Evolutionary conservation across 2,113 vertebrate genomes (phyloP).

Genomic region (Tetrao urogallus): DNA sequence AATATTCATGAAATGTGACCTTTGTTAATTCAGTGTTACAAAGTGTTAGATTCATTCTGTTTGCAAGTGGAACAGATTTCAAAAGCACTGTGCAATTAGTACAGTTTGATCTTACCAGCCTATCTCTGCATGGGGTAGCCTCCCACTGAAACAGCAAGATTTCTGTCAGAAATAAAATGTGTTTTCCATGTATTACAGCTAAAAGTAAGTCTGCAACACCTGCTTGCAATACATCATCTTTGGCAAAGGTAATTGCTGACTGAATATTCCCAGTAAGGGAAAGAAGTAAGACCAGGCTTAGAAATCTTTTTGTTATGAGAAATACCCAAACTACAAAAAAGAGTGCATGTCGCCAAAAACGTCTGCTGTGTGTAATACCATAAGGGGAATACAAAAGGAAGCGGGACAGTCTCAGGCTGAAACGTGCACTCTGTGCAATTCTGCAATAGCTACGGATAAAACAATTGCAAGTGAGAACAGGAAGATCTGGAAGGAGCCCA

Average conservation of each 20-base stretch:
- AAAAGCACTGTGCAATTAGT: slow-evolving; percentile 67
- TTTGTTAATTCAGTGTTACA: slow-evolving; percentile 64
- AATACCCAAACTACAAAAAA: not conserved
- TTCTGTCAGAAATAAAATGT: slow-evolving; percentile 48
- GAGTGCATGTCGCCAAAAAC: fast-evolving
- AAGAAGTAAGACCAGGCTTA: not conserved
- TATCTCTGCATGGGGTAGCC: slow-evolving; percentile 64
- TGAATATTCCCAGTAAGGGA: slow-evolving; percentile 22
- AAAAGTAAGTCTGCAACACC: slow-evolving; percentile 48
- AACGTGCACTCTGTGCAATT: not conserved
- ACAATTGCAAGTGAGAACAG: not conserved
- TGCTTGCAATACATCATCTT: slow-evolving; percentile 62
- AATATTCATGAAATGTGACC: slow-evolving; percentile 73
- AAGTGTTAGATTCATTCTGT: slow-evolving; percentile 54
- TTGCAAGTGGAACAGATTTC: slow-evolving; percentile 70
- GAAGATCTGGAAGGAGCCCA: not conserved
- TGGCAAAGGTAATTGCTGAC: slow-evolving; percentile 56
- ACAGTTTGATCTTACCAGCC: slow-evolving; percentile 69
- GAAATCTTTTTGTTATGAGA: not conserved
- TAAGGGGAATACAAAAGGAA: not conserved
- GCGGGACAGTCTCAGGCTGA: not conserved
- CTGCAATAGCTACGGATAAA: not conserved
- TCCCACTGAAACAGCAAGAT: slow-evolving; percentile 55
- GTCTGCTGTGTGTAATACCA: not conserved
- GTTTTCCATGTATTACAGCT: slow-evolving; percentile 32